Evolutionary conservation across 2,113 vertebrate genomes (phyloP).

Genomic region (Erythrolamprus reginae): DNA sequence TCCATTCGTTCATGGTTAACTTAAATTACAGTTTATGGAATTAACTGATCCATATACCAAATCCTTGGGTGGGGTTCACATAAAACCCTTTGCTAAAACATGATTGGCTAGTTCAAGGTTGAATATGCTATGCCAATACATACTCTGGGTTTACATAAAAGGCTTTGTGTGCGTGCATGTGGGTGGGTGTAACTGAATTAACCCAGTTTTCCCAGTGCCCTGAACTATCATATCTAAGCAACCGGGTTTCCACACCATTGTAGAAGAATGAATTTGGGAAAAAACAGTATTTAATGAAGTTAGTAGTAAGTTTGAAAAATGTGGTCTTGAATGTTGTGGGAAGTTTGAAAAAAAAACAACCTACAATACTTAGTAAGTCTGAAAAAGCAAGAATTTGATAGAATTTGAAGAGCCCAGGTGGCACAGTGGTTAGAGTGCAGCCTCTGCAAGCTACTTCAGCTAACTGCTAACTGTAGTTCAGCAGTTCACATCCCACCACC

Average conservation of each 20-base stretch:
- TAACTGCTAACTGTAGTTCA: no score
- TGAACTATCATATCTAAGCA: neutral
- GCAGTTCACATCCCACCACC: no score
- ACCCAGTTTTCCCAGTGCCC: neutral
- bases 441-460: no score
- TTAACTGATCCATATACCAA: neutral
- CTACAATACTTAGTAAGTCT: neutral
- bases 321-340: no score
- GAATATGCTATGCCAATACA: neutral
- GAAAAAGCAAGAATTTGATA: no score
- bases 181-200: neutral
- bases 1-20: neutral
- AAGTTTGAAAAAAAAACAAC: neutral
- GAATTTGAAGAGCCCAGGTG: no score
- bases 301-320: neutral
- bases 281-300: neutral
- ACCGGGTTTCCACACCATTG: neutral
- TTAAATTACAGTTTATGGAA: neutral
- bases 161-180: neutral
- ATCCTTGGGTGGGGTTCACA: neutral
- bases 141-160: neutral
- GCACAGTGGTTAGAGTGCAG: no score
- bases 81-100: neutral
- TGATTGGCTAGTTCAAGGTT: neutral
- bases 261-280: neutral